Base-by-base conservation (phyloP, 2,888 invertebrate genomes). In the Napeogenes sylphis region DNA sequence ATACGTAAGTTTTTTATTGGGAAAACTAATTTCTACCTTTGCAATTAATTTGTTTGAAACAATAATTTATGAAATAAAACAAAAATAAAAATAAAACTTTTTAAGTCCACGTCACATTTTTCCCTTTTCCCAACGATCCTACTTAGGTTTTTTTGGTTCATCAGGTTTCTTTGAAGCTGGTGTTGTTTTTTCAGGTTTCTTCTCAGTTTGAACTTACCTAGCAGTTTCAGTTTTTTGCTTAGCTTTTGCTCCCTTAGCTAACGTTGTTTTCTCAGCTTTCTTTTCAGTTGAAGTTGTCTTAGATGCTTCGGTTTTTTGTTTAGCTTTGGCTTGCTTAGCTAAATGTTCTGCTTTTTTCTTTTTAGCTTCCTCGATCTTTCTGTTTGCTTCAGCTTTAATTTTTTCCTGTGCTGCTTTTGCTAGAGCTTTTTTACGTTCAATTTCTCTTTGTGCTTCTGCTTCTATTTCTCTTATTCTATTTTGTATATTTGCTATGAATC, bases 391-490 rank as follows among this genome's bases (percentile, higher is more conserved):
- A 58, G 77, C 81, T 66, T 76, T 77, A 21, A 71, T 63, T 67
- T 78, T 80, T 42, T 77, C 80, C 62, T 77, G 67, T 21, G 73
- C 78, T 10, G 80, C 81, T 70, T 75, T 73, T 13, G 81, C 62
- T 61, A 74, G 78, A 30, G 77, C 80, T 69, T 78, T 75, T 59
- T 79, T 75, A 58, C 73, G 78, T 64, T 65, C 70, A 46, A 68
- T 76, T 60, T 58, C 42, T 67, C 69, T 75, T 61, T 67, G 71
- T 38, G 65, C 77, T 69, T 77, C 81, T 32, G 70, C 73, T 46
- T 86, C 83, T 10, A 85, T 81, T 13, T 75, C 70, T 33, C 69
- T 76, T 62, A 86, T 79, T 67, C 55, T 68, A 8, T 65, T 62
- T 65, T 75, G 68, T 66, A 86, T 30, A 8, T 61, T 57, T 4